phyloP scores from a whole-genome alignment of 2,888 invertebrate species.

The Ophion ellenae region DNA sequence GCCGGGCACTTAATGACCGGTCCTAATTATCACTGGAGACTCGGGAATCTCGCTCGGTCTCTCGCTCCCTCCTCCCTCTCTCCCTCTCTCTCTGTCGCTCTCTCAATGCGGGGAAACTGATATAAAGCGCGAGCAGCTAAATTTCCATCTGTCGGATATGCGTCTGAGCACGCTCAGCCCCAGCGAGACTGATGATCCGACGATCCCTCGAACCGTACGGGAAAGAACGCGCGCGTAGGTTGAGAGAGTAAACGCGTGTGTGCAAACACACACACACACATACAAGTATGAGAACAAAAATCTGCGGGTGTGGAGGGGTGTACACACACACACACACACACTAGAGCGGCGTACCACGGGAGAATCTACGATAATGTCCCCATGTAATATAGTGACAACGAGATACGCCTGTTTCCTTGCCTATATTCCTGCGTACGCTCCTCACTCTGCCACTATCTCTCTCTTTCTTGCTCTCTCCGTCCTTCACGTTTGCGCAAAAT shows the following conservation, averaged over 20 bases:
- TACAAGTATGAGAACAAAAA: conserved; percentile 9
- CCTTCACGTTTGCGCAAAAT: not conserved
- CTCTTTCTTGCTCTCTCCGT: too few relatives aligned
- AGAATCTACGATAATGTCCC: conserved; percentile 63
- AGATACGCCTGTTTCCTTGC: conserved; percentile 59
- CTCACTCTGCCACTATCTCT: conserved; percentile 10
- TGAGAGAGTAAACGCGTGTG: conserved; percentile 46
- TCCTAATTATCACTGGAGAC: conserved; percentile 37
- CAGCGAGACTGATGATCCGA: conserved; percentile 55
- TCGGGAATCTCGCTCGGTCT: conserved; percentile 4
- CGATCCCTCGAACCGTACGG: conserved; percentile 51
- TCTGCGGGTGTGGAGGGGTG: conserved; percentile 17
- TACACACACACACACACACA: not conserved
- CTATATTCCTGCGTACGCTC: conserved; percentile 25
- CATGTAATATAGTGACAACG: conserved; percentile 47
- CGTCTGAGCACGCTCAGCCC: conserved; percentile 28
- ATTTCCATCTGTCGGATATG: conserved; percentile 53
- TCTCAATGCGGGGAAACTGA: conserved; percentile 31
- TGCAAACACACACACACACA: not conserved
- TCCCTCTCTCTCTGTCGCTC: not conserved
- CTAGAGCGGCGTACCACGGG: conserved; percentile 21
- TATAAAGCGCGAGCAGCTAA: conserved; percentile 25
- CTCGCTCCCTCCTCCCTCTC: not conserved
- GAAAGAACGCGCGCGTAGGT: conserved; percentile 51
- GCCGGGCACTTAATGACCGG: conserved; percentile 6